phyloP scores from a whole-genome alignment of 1,140 invertebrate genomes.

The Drosophila obscura region DNA sequence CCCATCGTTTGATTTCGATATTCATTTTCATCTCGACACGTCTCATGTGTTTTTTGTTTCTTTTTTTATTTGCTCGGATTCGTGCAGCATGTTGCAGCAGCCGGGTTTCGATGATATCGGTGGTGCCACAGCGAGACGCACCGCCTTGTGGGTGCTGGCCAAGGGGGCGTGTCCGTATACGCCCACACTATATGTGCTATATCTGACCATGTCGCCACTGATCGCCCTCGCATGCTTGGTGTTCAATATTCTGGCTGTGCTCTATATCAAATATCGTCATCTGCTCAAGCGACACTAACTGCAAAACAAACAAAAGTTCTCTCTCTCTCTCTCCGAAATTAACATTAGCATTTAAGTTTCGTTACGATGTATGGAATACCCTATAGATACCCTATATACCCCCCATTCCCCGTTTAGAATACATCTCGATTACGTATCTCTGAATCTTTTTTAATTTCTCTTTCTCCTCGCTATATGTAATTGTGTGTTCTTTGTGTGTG shows the following conservation, averaged over 20 bases:
- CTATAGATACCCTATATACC: too few relatives aligned
- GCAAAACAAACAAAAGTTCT: slow-evolving; percentile 2
- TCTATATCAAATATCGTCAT: slow-evolving; percentile 76
- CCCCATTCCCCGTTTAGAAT: too few relatives aligned
- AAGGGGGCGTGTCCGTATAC: slow-evolving; percentile 78
- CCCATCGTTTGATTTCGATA: slow-evolving; percentile 29
- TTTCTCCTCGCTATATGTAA: slow-evolving; percentile 25
- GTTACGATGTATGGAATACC: too few relatives aligned
- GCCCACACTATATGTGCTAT: slow-evolving; percentile 76
- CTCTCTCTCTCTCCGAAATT: background rate
- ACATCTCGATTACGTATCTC: slow-evolving; percentile 12
- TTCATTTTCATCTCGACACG: slow-evolving; percentile 21
- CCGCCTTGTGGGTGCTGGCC: slow-evolving; percentile 65
- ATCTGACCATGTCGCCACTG: slow-evolving; percentile 79
- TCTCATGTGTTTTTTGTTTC: too few relatives aligned
- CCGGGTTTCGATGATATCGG: slow-evolving; percentile 52
- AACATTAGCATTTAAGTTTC: slow-evolving; percentile 6
- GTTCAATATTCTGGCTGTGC: slow-evolving; percentile 76
- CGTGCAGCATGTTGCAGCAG: slow-evolving; percentile 56
- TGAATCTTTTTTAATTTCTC: slow-evolving; percentile 42
- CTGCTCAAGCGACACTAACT: slow-evolving; percentile 58
- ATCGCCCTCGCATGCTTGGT: slow-evolving; percentile 77
- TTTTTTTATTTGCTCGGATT: slow-evolving; percentile 11
- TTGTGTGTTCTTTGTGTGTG: slow-evolving; percentile 24
- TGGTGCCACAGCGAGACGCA: slow-evolving; percentile 36